These are phyloP conservation scores for Pteruthius melanotis DNA, from an alignment of 2,113 vertebrate species.

Conservation along the genomic window DNA sequence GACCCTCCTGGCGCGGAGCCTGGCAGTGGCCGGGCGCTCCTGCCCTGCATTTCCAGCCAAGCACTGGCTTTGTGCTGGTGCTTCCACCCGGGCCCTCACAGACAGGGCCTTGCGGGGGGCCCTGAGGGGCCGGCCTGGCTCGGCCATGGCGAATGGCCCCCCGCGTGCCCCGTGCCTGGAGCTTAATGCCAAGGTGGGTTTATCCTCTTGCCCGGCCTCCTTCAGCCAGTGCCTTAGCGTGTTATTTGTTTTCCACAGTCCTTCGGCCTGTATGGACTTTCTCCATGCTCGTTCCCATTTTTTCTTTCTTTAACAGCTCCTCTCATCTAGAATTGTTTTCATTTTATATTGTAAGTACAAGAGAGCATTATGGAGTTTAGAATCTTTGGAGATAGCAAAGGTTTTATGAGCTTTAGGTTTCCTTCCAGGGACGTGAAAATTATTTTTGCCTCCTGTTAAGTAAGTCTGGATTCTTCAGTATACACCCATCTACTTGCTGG, in stretches of 20 bases:
- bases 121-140: neutral
- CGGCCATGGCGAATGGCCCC: neutral
- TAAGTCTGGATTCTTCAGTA: neutral
- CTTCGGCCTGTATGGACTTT: neutral
- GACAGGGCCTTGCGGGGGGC: rapidly evolving
- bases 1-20: rapidly evolving
- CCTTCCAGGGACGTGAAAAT: neutral
- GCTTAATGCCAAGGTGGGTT: neutral
- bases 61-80: rapidly evolving
- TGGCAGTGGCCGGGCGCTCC: rapidly evolving
- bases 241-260: neutral
- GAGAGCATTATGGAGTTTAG: neutral
- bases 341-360: neutral
- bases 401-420: neutral
- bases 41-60: rapidly evolving
- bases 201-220: rapidly evolving
- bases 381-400: neutral
- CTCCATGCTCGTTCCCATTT: neutral
- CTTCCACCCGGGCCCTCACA: rapidly evolving
- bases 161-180: rapidly evolving
- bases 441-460: neutral
- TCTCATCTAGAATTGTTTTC: neutral
- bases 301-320: neutral
- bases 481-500: neutral
- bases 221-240: neutral